phyloP scores from a whole-genome alignment of 2,888 invertebrate genomes.

The Tipula lateralis region DNA sequence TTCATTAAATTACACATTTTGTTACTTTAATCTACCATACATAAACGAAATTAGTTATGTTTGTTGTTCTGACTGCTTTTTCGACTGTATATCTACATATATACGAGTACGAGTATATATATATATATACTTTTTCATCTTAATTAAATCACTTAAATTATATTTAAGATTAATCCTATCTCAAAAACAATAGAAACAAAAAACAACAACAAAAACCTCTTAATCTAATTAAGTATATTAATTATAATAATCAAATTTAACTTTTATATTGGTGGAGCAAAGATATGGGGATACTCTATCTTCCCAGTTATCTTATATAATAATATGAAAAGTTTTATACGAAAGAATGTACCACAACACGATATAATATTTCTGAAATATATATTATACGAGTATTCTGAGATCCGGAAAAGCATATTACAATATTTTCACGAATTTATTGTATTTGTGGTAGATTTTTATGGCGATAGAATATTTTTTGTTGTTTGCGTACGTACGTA shows the following conservation, averaged over 20 bases:
- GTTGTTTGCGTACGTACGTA: background rate
- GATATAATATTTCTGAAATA: background rate
- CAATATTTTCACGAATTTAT: background rate
- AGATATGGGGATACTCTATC: background rate
- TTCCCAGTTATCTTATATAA: background rate
- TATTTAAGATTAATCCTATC: slow-evolving; percentile 11
- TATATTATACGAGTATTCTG: too few species aligned
- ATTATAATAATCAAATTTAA: slow-evolving; percentile 11
- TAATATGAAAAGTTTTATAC: background rate
- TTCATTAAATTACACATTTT: slow-evolving; percentile 1
- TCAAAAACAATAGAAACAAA: background rate
- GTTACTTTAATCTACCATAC: background rate
- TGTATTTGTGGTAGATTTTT: slow-evolving; percentile 5
- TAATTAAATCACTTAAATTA: slow-evolving; percentile 24
- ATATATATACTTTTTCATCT: background rate
- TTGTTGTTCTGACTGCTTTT: background rate
- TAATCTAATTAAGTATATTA: slow-evolving; percentile 19
- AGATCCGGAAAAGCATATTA: background rate
- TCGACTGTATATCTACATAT: background rate
- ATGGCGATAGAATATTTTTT: background rate
- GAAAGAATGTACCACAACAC: background rate
- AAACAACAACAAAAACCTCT: background rate
- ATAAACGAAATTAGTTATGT: background rate
- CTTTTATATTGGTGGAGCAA: background rate
- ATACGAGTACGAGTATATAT: background rate